Conservation (phyloP, 1,140 invertebrate species). For the Delia radicum region DNA sequence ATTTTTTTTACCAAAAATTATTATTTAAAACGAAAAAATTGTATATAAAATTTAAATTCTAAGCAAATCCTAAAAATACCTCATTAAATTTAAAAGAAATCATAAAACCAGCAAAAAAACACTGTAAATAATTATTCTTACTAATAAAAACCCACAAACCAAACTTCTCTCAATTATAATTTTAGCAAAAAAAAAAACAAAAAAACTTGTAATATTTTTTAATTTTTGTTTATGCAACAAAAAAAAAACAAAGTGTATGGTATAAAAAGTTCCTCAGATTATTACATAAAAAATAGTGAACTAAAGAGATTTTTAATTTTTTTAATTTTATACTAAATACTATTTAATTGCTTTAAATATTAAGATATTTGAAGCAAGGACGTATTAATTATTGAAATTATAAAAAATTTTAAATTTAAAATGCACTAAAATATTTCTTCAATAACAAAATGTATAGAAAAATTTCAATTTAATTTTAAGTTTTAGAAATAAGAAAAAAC, state of each 20-base stretch:
- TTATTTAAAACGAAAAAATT: not conserved
- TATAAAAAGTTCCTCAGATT: conserved; percentile 31
- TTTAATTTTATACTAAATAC: not conserved
- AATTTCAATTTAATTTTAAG: not conserved
- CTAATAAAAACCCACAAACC: too few species aligned
- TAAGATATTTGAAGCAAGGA: too few species aligned
- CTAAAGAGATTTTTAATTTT: not conserved
- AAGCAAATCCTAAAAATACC: not conserved
- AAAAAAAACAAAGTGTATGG: conserved; percentile 30
- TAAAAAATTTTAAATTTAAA: not conserved
- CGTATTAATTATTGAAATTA: too few species aligned
- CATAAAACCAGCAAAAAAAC: not conserved
- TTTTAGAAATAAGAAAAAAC: not conserved
- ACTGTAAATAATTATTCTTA: not conserved
- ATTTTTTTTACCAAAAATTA: not conserved
- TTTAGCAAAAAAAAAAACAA: conserved; percentile 12
- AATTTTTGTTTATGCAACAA: conserved; percentile 27
- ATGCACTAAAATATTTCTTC: not conserved
- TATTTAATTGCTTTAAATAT: too few species aligned
- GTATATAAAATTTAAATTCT: not conserved
- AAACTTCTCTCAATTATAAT: not conserved
- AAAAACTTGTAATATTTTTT: conserved; percentile 27
- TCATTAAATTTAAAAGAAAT: conserved; percentile 1
- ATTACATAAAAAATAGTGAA: conserved; percentile 11
- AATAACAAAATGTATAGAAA: not conserved